phyloP scores from a whole-genome alignment of 2,113 vertebrate genomes.

The Phalacrocorax carbo region DNA sequence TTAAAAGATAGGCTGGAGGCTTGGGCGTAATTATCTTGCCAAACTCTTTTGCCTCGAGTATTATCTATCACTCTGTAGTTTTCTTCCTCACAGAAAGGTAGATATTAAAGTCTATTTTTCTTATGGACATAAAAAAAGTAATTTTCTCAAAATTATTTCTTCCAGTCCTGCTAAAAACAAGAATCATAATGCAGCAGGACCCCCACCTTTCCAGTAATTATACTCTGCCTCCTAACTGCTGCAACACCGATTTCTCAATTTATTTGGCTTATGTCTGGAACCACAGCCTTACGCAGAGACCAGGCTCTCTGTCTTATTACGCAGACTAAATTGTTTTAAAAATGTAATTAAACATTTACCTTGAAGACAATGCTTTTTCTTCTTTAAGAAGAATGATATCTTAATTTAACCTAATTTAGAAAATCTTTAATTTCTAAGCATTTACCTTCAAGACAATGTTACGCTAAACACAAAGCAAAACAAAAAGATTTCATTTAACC shows the following conservation, averaged over 20 bases:
- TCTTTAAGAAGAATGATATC: slow-evolving; percentile 28
- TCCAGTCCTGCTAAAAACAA: slow-evolving; percentile 34
- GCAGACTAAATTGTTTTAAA: neutral
- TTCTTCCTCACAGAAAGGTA: slow-evolving; percentile 14
- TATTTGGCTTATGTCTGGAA: neutral
- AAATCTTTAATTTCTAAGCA: neutral
- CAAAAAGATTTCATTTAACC: slow-evolving; percentile 39
- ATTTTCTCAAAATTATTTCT: slow-evolving; percentile 54
- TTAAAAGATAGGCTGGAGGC: neutral
- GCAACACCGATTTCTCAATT: slow-evolving; percentile 17
- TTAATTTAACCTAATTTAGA: slow-evolving; percentile 42
- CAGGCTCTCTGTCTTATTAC: neutral
- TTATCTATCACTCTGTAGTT: slow-evolving; percentile 7
- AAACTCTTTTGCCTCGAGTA: slow-evolving; percentile 17
- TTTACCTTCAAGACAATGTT: slow-evolving; percentile 17
- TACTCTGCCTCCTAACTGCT: slow-evolving; percentile 20
- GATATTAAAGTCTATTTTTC: slow-evolving; percentile 52
- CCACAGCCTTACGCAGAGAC: neutral
- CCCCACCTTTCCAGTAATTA: slow-evolving; percentile 19
- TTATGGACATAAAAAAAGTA: neutral
- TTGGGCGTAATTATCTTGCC: neutral
- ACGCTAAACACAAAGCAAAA: slow-evolving; percentile 1
- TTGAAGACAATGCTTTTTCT: slow-evolving; percentile 34
- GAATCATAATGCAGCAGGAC: neutral
- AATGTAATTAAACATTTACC: slow-evolving; percentile 57